Conservation (phyloP, 2,113 vertebrate species). For the Pseudorasbora parva region DNA sequence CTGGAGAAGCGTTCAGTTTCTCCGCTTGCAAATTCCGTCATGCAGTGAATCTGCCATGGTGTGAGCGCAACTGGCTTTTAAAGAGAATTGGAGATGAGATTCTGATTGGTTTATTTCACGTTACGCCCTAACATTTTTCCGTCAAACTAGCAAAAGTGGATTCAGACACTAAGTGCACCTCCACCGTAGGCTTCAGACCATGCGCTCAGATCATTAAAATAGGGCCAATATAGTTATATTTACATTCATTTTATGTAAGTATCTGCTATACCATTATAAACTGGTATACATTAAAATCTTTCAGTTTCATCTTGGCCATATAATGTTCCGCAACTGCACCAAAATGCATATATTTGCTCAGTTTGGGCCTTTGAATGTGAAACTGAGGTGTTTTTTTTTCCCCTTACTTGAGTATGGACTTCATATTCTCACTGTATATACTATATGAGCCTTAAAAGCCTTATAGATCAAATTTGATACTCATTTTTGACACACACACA, state of each 20-base stretch:
- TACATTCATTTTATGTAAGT: background rate
- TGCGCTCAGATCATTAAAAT: no score
- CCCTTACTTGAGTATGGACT: background rate
- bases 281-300: background rate
- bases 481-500: background rate
- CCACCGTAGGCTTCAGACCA: no score
- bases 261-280: background rate
- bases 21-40: no score
- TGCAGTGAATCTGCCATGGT: no score
- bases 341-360: background rate
- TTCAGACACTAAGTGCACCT: no score
- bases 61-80: no score
- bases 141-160: no score
- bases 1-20: no score
- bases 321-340: background rate
- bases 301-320: background rate
- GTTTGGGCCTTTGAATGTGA: background rate
- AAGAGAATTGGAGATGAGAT: no score
- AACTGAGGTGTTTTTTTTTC: background rate
- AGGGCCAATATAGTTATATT: no score
- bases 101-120: no score
- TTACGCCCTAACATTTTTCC: no score
- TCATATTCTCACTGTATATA: background rate
- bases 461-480: background rate
- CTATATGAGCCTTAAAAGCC: background rate